Evolutionary conservation across 35 echinoderm and acorn worm species (phyloP), one percentile per base, ranked within the genome.

Genomic region (Eucidaris tribuloides): DNA sequence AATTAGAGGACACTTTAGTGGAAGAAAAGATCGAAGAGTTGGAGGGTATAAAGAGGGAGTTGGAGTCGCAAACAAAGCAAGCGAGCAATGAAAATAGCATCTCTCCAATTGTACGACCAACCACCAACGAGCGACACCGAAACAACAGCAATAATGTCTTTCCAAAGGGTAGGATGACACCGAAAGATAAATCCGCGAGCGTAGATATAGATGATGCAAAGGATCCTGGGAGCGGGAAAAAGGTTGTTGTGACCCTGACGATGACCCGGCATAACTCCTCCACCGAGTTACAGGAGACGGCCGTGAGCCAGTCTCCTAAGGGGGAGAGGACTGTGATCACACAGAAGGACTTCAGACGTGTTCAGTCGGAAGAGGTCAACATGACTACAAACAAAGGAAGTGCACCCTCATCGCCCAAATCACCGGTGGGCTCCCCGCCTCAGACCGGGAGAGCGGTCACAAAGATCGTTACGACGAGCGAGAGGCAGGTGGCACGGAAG

Each of bases 131-230:
- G 41, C 68, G 37, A 44, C 92, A 94, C 43, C 57, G 87, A 66
- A 94, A 94, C 65, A 94, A 94, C 82, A 90, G 92, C 82, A 94
- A 94, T 85, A 94, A 94, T 78, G 92, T 94, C 31, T 83, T 82
- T 24, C 92, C 92, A 2, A 94, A 94, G 42, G 62, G 87, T 15
- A 35, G 56, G 71, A 34, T 88, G 23, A 39, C 50, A 18, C 76
- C 85, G 1, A 62, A 57, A 46, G 85, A 88, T 23, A 74, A 74
- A 40, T 33, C 28, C 25, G 44, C 4, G 11, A 74, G 68, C 44
- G 68, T 33, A 7, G 41, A 74, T 43, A 40, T 44, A 24, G 68
- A 74, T 11, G 68, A 74, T 9, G 38, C 37, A 9, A 74, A 74
- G 20, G 68, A 74, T 33, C 48, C 9, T 11, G 68, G 68, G 37